Evolutionary conservation across 2,113 vertebrate genomes (phyloP).

Genomic region (Pampusana beccarii): DNA sequence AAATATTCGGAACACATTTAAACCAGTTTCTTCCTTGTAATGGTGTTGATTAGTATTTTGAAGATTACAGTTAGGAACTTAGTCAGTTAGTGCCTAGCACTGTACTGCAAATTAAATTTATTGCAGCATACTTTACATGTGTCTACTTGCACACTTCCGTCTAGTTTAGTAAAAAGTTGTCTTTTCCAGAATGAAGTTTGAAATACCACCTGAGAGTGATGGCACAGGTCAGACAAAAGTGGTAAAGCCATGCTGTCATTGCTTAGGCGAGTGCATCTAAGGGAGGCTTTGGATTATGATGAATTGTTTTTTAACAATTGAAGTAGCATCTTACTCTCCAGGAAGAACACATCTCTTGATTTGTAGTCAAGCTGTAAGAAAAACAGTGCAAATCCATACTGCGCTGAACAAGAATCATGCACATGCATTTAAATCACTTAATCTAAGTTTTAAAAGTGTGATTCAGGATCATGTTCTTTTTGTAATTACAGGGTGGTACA

Average conservation of each 20-base stretch:
- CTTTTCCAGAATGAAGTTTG: neutral
- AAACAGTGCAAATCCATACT: neutral
- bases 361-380: neutral
- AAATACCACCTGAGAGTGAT: neutral
- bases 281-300: neutral
- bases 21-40: neutral
- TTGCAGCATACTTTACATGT: neutral
- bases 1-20: neutral
- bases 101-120: neutral
- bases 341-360: neutral
- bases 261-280: neutral
- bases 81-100: neutral
- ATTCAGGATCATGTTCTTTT: slow-evolving; percentile 29
- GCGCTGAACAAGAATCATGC: neutral
- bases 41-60: neutral
- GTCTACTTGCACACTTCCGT: neutral
- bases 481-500: slow-evolving; percentile 18
- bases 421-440: slow-evolving; percentile 38
- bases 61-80: neutral
- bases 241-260: neutral
- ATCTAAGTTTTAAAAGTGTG: neutral
- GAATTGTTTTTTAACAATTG: neutral
- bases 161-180: neutral
- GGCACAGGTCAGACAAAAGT: neutral
- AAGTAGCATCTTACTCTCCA: neutral